phyloP scores from a whole-genome alignment of 2,888 invertebrate genomes.

The Ernsta delagoae region DNA sequence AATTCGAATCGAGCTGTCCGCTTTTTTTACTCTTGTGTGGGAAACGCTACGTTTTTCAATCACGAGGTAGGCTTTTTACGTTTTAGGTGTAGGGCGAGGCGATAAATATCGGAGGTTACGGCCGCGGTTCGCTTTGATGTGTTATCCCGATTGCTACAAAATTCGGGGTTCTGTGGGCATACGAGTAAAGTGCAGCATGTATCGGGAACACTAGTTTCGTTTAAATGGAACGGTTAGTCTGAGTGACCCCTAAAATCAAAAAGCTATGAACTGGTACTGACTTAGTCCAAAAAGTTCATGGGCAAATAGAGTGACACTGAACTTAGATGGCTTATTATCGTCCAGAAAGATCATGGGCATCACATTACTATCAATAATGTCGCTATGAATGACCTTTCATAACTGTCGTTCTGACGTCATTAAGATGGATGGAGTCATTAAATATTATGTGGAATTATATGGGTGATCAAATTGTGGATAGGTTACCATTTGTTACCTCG shows the following conservation, averaged over 20 bases:
- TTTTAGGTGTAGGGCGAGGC: constrained; percentile 57
- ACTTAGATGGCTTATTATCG: too few species aligned
- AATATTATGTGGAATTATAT: too few species aligned
- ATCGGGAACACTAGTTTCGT: constrained; percentile 8
- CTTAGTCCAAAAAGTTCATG: too few species aligned
- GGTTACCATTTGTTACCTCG: too few species aligned
- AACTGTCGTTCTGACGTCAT: too few species aligned
- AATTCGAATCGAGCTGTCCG: constrained; percentile 31
- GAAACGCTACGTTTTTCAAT: constrained; percentile 78
- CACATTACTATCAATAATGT: too few species aligned
- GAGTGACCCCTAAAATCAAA: neutral
- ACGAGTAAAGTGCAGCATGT: constrained; percentile 14
- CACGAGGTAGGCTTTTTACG: constrained; percentile 70
- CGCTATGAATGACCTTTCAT: too few species aligned
- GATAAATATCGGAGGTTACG: constrained; percentile 80
- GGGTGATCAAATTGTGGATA: too few species aligned
- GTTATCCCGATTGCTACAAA: constrained; percentile 63
- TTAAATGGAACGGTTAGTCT: neutral
- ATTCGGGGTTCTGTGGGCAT: constrained; percentile 43
- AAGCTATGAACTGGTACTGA: too few species aligned
- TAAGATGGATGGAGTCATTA: too few species aligned
- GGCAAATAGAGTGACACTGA: too few species aligned
- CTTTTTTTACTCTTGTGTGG: constrained; percentile 64
- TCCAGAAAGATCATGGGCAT: too few species aligned
- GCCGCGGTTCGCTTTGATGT: constrained; percentile 75